Base-by-base conservation (phyloP, 2,113 vertebrate genomes). In the Vidua chalybeata region DNA sequence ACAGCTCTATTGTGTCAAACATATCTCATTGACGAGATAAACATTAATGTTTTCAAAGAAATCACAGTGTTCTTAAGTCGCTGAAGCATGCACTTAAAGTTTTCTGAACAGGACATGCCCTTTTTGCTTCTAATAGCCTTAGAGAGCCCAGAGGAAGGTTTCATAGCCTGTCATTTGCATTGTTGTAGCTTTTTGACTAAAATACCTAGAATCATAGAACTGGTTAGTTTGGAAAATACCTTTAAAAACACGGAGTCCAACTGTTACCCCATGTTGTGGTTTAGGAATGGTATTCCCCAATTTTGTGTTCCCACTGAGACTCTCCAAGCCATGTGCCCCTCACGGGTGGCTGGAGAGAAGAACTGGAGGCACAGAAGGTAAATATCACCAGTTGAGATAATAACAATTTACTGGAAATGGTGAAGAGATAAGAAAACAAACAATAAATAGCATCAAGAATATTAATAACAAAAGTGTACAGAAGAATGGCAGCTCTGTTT, bases 1-100 rank as follows among this genome's bases (percentile, higher is more conserved):
- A 84, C 20, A 80, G 51, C 71, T 81, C 58, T 73, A 1, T 52
- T 58, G 30, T 77, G 64, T 66, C 80, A 88, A 75, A 87, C 37
- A 58, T 45, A 89, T 84, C 49, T 67, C 33, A 64, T 7, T 52
- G 54, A 93, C 37, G 73, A 73, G 64, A 76, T 46, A 86, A 93
- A 95, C 49, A 48, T 49, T 74, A 75, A 33, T 11, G 30, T 73
- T 90, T 95, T 51, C 85, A 94, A 76, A 91, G 58, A 88, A 92
- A 66, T 62, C 37, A n/a, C 17, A 69, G 48, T 52, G 16, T 88
- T 45, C 49, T 55, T n/a, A 66, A 49, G 49, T 78, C 85, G 46
- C 62, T 95, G 72, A 95, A 91, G 6, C 24, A 72, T 4, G 18
- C 46, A 37, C 33, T 84, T 41, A 23, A 31, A 49, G 30, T 87